Base-by-base conservation (phyloP, 1,140 invertebrate species). In the Tetranychus cinnabarinus region DNA sequence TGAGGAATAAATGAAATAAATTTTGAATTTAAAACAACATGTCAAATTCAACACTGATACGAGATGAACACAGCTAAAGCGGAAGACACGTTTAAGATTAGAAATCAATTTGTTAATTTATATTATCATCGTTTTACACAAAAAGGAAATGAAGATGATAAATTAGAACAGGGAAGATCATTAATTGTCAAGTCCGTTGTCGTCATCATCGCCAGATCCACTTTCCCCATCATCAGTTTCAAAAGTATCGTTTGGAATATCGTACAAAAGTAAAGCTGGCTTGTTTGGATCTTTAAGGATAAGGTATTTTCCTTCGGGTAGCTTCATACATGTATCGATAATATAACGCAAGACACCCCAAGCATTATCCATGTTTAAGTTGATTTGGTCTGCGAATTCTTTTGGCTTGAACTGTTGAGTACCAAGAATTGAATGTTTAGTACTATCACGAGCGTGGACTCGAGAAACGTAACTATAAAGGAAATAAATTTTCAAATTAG, bases 241-340 rank as follows among this genome's bases (percentile, higher is more conserved):
- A 75, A 97, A 97, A 3, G 91, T 95, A 71, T 95, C 92, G 74
- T 97, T 89, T 47, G 93, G 93, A 69, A 97, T 95, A 74, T 95
- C 88, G 69, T 96, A 97, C 58, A 97, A 77, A 64, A 91, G 81
- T 67, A 97, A 89, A 76, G 96, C 82, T 2, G 88, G 87, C 82
- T 97, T 97, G 73, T 95, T 97, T 1, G 95, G 96, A 76, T 99
- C 95, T 73, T 98, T 97, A 86, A 99, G 90, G 63, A 99, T 91
- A 60, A 99, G 77, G 72, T 97, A 99, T 75, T 82, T 78, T 66
- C 96, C 96, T 72, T 96, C 89, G 67, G 91, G 88, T 68, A 97
- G 86, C 71, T 93, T 93, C 86, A 97, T 90, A 66, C 91, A 92
- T 62, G 93, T 85, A 70, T 99, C 93, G 69, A 98, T 86, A 65